Evolutionary conservation across 2,888 invertebrate species (phyloP).

Genomic region (Gastrophysa polygoni): DNA sequence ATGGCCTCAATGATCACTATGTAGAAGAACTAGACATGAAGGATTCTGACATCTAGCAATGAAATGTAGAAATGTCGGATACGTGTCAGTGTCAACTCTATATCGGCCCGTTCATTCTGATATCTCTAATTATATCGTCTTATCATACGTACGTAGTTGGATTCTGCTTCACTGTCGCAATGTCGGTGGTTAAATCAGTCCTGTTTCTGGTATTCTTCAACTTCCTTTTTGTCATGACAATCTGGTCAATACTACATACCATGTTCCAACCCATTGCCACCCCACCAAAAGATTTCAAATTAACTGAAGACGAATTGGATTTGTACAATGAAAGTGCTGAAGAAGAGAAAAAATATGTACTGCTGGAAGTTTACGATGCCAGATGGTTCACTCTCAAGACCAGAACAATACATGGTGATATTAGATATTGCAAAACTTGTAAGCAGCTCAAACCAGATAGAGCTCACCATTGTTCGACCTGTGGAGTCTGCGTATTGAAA

Average conservation of each 20-base stretch:
- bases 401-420: conserved; percentile 12
- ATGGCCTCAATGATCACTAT: no score
- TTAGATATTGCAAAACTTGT: conserved; percentile 46
- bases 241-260: background rate
- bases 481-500: conserved; percentile 46
- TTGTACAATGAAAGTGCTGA: conserved; percentile 17
- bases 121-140: background rate
- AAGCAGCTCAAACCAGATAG: conserved; percentile 49
- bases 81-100: background rate
- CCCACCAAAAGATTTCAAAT: conserved; percentile 34
- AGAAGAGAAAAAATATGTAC: conserved; percentile 64
- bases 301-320: conserved; percentile 26
- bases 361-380: conserved; percentile 57
- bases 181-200: background rate
- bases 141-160: background rate
- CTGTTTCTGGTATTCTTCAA: background rate
- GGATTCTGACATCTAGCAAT: background rate
- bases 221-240: background rate
- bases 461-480: conserved; percentile 48
- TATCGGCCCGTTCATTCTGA: background rate
- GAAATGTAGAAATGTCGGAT: background rate
- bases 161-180: background rate
- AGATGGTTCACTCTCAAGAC: conserved; percentile 10
- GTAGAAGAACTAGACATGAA: no score
- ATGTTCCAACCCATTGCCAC: background rate